Base-by-base conservation (phyloP, 2,113 vertebrate genomes). In the Lethenteron camtschaticum region DNA sequence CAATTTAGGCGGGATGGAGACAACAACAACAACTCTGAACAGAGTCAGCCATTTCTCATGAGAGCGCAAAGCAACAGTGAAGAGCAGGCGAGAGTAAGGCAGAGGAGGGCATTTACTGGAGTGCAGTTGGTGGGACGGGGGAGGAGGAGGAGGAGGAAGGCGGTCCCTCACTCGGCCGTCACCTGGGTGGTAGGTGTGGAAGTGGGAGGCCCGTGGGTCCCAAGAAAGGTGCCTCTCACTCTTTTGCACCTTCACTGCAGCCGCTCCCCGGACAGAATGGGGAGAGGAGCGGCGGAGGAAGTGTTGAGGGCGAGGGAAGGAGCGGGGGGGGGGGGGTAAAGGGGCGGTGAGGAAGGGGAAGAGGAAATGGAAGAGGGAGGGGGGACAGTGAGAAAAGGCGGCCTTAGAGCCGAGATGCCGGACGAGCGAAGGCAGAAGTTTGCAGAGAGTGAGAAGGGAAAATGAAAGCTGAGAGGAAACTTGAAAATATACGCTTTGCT, bases 161-260 rank as follows among this genome's bases (percentile, higher is more conserved):
- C 1, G 81, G 83, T 80, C 41, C 41, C 41, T 41, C 41, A 41
- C 41, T 41, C 86, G 86, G 79, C 87, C 81, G 77, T 85, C 86
- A 68, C 86, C 82, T 0, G 81, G 85, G 73, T 87, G 85, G 70
- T 85, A 85, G 59, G 84, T 86, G 70, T 86, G 86, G 78, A 85
- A 87, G 80, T 88, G 85, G 79, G 83, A 86, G 78, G 81, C 77
- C 60, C 85, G 86, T 71, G 86, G 86, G 74, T 95, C 91, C 90
- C 89, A 96, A 71, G 81, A 86, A 71, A 85, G 87, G 57, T 82
- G 84, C 71, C 86, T 85, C 73, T 86, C 86, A 58, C 88, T 92
- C 80, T 85, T 90, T 81, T 96, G 89, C 70, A 92, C 83, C 78
- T 87, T 95, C 73, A 91, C 94, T 99, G 81, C 74, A 78, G 69